phyloP scores from a whole-genome alignment of 2,888 invertebrate species.

The Syrphus vitripennis region DNA sequence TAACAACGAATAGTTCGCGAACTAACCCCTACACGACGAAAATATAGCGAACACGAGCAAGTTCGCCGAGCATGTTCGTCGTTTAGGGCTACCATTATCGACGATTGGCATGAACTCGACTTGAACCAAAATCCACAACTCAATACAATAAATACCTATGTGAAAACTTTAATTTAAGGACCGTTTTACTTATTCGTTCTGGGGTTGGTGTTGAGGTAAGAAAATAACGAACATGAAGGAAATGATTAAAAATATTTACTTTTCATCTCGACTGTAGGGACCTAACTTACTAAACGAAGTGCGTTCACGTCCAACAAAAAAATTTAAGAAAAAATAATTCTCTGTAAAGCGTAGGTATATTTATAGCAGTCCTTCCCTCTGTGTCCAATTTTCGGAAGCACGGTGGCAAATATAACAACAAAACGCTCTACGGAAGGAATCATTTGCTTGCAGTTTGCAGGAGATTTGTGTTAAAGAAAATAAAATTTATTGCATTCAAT shows the following conservation, averaged over 20 bases:
- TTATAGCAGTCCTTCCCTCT: slow-evolving; percentile 18
- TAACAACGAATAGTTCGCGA: too few relatives aligned
- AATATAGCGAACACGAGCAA: too few relatives aligned
- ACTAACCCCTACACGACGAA: too few relatives aligned
- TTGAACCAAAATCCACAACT: too few relatives aligned
- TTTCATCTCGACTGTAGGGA: neutral
- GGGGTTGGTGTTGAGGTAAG: too few relatives aligned
- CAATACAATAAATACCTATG: too few relatives aligned
- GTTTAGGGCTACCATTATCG: too few relatives aligned
- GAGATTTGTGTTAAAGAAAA: slow-evolving; percentile 30
- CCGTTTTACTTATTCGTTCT: too few relatives aligned
- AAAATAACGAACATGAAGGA: too few relatives aligned
- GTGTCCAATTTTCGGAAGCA: slow-evolving; percentile 30
- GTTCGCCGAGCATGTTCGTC: too few relatives aligned
- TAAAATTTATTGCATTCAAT: slow-evolving; percentile 62
- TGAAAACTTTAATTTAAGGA: too few relatives aligned
- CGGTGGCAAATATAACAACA: slow-evolving; percentile 4
- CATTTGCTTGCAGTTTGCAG: slow-evolving; percentile 68
- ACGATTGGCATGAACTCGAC: too few relatives aligned
- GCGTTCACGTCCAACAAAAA: slow-evolving; percentile 19
- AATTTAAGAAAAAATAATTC: slow-evolving; percentile 46
- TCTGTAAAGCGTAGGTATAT: slow-evolving; percentile 35
- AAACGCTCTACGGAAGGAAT: slow-evolving; percentile 63
- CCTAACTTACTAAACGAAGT: neutral
- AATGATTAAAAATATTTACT: neutral